A percentile compares a stretch with the other conserved stretches of the same genome.
Evolutionary conservation across 2,113 vertebrate genomes (phyloP).

Genomic region (Canis aureus): DNA sequence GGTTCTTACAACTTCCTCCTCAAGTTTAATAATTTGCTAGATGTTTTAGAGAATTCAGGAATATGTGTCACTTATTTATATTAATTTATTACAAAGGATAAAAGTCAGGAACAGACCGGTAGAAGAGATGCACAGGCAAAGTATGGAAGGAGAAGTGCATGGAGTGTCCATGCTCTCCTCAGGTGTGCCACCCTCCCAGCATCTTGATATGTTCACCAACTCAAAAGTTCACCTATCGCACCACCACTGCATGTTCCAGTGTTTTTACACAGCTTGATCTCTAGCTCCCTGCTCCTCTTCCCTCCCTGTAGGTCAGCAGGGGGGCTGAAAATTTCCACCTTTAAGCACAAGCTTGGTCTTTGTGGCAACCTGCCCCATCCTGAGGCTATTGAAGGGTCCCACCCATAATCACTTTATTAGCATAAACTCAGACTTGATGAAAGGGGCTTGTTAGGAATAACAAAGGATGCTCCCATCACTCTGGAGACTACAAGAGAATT

Average conservation of each 20-base stretch:
- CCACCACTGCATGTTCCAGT: not conserved
- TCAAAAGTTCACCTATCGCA: not conserved
- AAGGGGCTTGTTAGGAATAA: not conserved
- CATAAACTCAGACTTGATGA: not conserved
- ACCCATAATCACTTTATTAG: not conserved
- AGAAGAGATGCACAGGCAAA: not conserved
- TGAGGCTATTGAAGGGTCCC: not conserved
- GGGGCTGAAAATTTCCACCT: not conserved
- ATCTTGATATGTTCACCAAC: not conserved
- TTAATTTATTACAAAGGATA: not conserved
- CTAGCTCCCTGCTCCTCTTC: not conserved
- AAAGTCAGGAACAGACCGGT: not conserved
- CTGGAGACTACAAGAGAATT: not conserved
- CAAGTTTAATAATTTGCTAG: not conserved
- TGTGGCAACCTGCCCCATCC: not conserved
- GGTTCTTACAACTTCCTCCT: not conserved
- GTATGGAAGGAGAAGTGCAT: not conserved
- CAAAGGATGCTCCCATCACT: not conserved
- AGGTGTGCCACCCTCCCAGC: not conserved
- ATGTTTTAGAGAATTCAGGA: not conserved
- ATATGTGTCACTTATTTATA: not conserved
- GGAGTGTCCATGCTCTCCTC: too few species aligned
- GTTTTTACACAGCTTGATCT: not conserved
- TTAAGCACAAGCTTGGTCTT: not conserved
- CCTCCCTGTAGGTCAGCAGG: not conserved